These are phyloP conservation scores for Galago senegalensis DNA, from an alignment of 2,797 vertebrate genomes.

Conservation along the genomic window DNA sequence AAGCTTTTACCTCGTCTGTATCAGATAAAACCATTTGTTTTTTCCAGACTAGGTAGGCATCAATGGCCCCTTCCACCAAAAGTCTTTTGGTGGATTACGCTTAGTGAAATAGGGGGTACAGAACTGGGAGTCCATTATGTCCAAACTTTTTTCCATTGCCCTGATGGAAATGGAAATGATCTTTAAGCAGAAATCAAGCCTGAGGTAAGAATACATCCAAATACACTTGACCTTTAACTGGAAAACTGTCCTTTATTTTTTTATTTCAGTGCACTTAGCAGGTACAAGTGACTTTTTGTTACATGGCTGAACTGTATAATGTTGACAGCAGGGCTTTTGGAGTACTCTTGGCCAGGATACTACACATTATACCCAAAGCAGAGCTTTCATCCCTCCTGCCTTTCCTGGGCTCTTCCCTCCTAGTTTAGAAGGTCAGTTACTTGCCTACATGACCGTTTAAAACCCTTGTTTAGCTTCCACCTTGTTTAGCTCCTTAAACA, in stretches of 20 bases:
- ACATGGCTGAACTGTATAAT: too few relatives aligned
- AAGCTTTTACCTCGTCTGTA: neutral
- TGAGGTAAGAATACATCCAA: neutral
- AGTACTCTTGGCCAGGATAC: too few relatives aligned
- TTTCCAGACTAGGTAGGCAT: neutral
- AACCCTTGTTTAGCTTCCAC: too few relatives aligned
- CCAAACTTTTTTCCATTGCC: neutral
- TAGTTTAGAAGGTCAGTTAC: too few relatives aligned
- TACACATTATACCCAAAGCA: too few relatives aligned
- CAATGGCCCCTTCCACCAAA: neutral
- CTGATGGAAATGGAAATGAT: neutral
- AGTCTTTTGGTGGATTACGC: neutral
- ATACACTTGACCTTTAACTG: neutral
- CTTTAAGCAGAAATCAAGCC: neutral
- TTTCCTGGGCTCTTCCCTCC: too few relatives aligned
- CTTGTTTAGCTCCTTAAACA: too few relatives aligned
- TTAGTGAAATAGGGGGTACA: neutral
- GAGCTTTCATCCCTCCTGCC: too few relatives aligned
- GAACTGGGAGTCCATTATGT: neutral
- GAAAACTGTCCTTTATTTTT: slow-evolving; percentile 9
- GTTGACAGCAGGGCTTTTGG: too few relatives aligned
- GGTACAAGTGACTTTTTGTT: too few relatives aligned
- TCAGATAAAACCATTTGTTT: neutral
- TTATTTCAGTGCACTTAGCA: neutral
- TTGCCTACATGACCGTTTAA: too few relatives aligned